Evolutionary conservation across 2,113 vertebrate species (phyloP), one percentile per base, ranked within the genome.

Genomic region (Archilochus colubris): DNA sequence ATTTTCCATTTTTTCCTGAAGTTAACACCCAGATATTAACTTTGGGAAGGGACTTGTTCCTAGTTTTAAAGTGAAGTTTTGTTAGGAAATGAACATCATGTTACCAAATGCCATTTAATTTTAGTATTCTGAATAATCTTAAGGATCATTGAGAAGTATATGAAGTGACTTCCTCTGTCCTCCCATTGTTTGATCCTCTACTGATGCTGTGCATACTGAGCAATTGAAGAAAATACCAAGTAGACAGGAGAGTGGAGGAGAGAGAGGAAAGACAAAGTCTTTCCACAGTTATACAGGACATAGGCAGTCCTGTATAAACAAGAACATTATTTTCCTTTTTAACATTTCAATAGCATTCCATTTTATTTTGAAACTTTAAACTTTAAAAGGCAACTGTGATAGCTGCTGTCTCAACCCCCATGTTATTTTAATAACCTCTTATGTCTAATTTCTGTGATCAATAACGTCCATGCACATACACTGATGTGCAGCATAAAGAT

Each of bases 371-470:
- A 89, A 91, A 73, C 14, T 82, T 64, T 15, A 18, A 38, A 82
- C 74, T 87, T 87, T 89, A 86, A 95, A 96, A 91, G 87, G 53
- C 62, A 80, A 54, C 50, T 40, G 50, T 79, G 59, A 53, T 75
- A 79, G 73, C 73, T 89, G 63, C 83, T 74, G 54, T 72, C 72
- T 88, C 68, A 83, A 36, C 46, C 50, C 20, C 33, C 12, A 2
- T 38, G 61, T 92, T 95, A 94, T 95, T 95, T 97, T 94, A 90
- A 89, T 85, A 92, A 80, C 36, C 43, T 86, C 57, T 86, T 86
- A 58, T 23, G 63, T 81, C 69, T 76, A 86, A 67, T 92, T 94
- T 91, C 80, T 90, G 81, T 82, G 91, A 94, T 96, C 96, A 88
- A 53, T 92, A 95, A 85, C 1, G 0, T 72, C 89, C 70, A 19